Percentiles rank a stretch among this genome's conserved stretches.
Conservation (phyloP, 2,888 invertebrate genomes). For the Nasonovia ribisnigri region DNA sequence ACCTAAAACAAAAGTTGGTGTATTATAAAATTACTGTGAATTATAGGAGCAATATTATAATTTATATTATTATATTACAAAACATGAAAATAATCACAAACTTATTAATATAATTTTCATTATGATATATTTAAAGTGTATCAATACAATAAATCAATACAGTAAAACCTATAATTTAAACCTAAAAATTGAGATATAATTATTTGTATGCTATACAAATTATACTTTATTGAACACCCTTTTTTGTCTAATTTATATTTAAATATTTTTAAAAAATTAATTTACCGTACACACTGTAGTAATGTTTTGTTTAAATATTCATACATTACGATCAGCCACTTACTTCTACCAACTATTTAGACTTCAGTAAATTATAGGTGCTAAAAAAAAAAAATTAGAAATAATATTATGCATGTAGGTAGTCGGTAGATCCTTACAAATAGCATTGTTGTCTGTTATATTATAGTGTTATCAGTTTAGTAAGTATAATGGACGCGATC, state of each 20-base stretch:
- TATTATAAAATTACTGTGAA: neutral
- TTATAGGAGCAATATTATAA: neutral
- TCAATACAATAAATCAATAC: neutral
- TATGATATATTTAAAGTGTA: neutral
- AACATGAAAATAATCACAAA: neutral
- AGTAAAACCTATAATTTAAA: neutral
- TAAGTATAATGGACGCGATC: neutral
- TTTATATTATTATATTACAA: neutral
- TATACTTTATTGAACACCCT: neutral
- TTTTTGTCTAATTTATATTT: neutral
- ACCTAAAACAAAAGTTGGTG: neutral
- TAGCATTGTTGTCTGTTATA: neutral
- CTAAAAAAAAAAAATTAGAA: neutral
- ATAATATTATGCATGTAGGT: neutral
- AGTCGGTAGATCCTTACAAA: neutral
- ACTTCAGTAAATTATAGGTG: no score
- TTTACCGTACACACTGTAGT: neutral
- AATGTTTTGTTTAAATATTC: neutral
- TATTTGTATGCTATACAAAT: neutral
- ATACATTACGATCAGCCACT: no score
- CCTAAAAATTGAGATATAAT: neutral
- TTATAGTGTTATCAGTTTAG: neutral
- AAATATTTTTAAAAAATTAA: neutral
- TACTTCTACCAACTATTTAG: no score
- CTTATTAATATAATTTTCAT: neutral